These are phyloP conservation scores for Plagodis pulveraria DNA, from an alignment of 2,888 invertebrate genomes.

Conservation along the genomic window DNA sequence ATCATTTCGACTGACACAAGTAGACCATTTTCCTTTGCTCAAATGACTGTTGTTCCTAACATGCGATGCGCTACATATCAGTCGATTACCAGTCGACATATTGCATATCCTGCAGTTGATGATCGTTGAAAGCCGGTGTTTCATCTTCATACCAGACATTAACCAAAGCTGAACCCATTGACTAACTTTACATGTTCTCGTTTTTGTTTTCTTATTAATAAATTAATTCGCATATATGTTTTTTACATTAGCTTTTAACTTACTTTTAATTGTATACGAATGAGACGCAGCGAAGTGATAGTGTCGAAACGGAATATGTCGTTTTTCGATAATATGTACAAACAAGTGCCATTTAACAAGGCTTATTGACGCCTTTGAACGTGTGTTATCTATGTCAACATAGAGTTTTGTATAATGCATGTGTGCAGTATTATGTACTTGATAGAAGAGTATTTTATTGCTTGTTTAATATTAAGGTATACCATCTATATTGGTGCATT, in stretches of 20 bases:
- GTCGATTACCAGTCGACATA: conserved; percentile 34
- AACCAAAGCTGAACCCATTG: conserved; percentile 63
- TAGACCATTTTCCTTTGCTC: conserved; percentile 46
- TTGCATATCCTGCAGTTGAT: conserved; percentile 47
- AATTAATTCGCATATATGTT: conserved; percentile 43
- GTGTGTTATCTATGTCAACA: conserved; percentile 71
- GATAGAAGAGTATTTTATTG: conserved; percentile 53
- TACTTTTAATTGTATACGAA: conserved; percentile 15
- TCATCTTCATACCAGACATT: conserved; percentile 48
- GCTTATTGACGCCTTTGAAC: conserved; percentile 42
- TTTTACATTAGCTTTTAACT: conserved; percentile 36
- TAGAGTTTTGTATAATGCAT: conserved; percentile 68
- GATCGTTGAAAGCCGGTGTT: conserved; percentile 48
- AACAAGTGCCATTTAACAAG: conserved; percentile 53
- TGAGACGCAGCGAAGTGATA: conserved; percentile 23
- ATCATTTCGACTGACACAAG: conserved; percentile 87
- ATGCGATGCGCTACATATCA: conserved; percentile 39
- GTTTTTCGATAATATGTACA: conserved; percentile 38
- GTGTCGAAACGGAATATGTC: conserved; percentile 28
- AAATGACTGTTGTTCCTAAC: conserved; percentile 43
- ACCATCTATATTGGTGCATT: conserved; percentile 36
- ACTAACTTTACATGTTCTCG: conserved; percentile 49
- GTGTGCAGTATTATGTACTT: conserved; percentile 75
- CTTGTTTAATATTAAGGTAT: conserved; percentile 43
- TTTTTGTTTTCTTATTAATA: conserved; percentile 39